phyloP scores from a whole-genome alignment of 2,888 invertebrate species.

The Nephrocerus scutellatus region DNA sequence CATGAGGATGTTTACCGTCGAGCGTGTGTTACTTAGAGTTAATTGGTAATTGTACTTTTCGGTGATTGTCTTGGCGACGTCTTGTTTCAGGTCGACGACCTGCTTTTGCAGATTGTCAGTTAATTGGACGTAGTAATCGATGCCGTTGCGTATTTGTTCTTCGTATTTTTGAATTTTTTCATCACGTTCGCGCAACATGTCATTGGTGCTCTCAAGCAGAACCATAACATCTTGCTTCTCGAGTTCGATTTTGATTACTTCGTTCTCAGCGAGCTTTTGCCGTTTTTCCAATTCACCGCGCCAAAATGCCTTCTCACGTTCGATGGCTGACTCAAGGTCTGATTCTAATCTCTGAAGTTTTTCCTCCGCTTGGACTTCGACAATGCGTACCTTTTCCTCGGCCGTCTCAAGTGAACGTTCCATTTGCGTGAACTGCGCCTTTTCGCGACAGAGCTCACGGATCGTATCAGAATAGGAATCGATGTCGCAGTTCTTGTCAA shows the following conservation, averaged over 20 bases:
- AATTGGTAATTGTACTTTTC: constrained; percentile 48
- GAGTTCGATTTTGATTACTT: constrained; percentile 50
- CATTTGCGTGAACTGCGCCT: constrained; percentile 40
- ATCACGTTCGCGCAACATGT: constrained; percentile 44
- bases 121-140: constrained; percentile 42
- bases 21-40: constrained; percentile 44
- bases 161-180: constrained; percentile 45
- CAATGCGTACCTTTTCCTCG: constrained; percentile 41
- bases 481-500: constrained; percentile 43
- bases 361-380: constrained; percentile 46
- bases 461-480: constrained; percentile 43
- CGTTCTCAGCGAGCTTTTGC: constrained; percentile 52
- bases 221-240: constrained; percentile 50
- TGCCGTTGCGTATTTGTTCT: constrained; percentile 42
- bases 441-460: constrained; percentile 38
- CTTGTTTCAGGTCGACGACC: constrained; percentile 43
- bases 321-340: constrained; percentile 45
- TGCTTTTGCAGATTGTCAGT: constrained; percentile 44
- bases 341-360: constrained; percentile 48
- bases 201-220: constrained; percentile 44
- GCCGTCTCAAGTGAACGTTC: constrained; percentile 42
- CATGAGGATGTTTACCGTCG: constrained; percentile 47
- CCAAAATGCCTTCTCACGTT: constrained; percentile 47
- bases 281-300: constrained; percentile 51
- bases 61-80: constrained; percentile 42